Evolutionary conservation across 1,140 invertebrate genomes (phyloP).

Genomic region (Ladona fulva): DNA sequence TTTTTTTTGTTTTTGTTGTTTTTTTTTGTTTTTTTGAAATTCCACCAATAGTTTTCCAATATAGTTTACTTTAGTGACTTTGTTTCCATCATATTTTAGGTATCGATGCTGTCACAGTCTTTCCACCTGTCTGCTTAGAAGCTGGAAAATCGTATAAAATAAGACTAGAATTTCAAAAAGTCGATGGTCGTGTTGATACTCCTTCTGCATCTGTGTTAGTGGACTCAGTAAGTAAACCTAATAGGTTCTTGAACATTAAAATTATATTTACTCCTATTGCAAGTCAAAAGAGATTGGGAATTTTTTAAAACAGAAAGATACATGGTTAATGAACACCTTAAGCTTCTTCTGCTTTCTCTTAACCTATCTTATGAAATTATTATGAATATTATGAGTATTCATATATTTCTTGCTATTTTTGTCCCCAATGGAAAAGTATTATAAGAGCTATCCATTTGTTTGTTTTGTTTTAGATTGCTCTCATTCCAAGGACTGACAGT

Average conservation of each 20-base stretch:
- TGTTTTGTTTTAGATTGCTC: conserved; percentile 48
- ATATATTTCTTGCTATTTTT: too few species aligned
- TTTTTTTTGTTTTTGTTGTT: background rate
- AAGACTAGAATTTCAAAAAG: conserved; percentile 66
- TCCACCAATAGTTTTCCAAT: background rate
- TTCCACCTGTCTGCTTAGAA: conserved; percentile 80
- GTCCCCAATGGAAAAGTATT: too few species aligned
- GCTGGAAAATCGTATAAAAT: conserved; percentile 80
- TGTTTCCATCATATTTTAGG: conserved; percentile 37
- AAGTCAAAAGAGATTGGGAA: too few species aligned
- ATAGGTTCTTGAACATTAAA: background rate
- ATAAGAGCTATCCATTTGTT: too few species aligned
- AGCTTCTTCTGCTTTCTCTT: too few species aligned
- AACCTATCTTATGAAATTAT: too few species aligned
- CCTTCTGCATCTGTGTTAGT: conserved; percentile 79
- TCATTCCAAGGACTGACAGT: conserved; percentile 72
- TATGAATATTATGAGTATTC: too few species aligned
- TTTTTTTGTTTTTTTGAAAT: background rate
- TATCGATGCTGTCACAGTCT: conserved; percentile 58
- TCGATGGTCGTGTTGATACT: conserved; percentile 48
- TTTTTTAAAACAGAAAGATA: too few species aligned
- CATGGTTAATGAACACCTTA: too few species aligned
- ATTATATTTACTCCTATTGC: too few species aligned
- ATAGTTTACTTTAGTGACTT: background rate
- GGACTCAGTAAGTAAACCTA: conserved; percentile 64